Conservation (phyloP, 2,888 invertebrate genomes). For the Sipha maydis region DNA sequence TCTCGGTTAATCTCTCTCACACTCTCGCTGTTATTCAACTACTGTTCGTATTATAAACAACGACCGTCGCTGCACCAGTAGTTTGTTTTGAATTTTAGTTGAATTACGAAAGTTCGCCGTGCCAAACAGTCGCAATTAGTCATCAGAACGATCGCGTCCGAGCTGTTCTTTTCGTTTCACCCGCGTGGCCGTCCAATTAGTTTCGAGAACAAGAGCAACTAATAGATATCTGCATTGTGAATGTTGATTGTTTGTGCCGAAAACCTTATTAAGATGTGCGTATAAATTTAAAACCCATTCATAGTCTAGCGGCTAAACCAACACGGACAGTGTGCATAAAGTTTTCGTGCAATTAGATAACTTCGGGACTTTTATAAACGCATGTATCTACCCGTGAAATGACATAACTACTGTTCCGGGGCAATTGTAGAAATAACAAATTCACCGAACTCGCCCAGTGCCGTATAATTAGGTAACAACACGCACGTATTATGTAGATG, state of each 20-base stretch:
- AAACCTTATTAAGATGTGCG: constrained; percentile 11
- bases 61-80: background rate
- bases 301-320: background rate
- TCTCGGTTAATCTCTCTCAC: background rate
- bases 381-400: constrained; percentile 32
- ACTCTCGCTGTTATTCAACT: background rate
- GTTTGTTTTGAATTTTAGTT: constrained; percentile 39
- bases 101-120: constrained; percentile 38
- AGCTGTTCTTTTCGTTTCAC: constrained; percentile 1
- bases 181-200: constrained; percentile 25
- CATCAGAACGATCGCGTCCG: constrained; percentile 32
- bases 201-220: constrained; percentile 13
- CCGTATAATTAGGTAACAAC: background rate
- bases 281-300: constrained; percentile 25
- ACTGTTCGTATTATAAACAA: background rate
- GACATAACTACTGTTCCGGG: background rate
- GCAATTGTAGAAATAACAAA: background rate
- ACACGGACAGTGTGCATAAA: background rate
- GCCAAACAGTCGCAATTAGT: constrained; percentile 56
- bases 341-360: constrained; percentile 38
- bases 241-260: constrained; percentile 23
- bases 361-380: constrained; percentile 23
- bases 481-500: background rate
- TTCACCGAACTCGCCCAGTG: background rate
- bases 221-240: constrained; percentile 24